phyloP scores from a whole-genome alignment of 2,797 vertebrate species.

The Pterois miles region DNA sequence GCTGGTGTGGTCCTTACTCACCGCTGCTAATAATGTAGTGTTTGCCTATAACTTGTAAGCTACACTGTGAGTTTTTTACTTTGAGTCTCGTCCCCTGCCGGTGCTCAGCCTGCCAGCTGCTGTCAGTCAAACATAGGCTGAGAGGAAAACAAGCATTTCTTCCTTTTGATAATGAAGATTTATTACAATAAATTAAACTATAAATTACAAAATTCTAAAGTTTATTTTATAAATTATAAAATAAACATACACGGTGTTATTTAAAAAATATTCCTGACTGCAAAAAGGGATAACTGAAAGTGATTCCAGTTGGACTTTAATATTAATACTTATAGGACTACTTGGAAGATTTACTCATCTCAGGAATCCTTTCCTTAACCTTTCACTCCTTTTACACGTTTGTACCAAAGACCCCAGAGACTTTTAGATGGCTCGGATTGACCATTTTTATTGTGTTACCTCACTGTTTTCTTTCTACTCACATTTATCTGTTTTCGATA shows the following conservation, averaged over 20 bases:
- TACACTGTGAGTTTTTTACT: not conserved
- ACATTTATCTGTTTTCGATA: conserved; percentile 69
- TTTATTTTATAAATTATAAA: too few species aligned
- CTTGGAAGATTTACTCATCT: not conserved
- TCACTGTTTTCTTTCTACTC: conserved; percentile 42
- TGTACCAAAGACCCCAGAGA: conserved; percentile 13
- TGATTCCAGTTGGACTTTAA: conserved; percentile 10
- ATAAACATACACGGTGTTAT: too few species aligned
- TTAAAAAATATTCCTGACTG: not conserved
- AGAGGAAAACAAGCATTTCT: not conserved
- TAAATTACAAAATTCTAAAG: too few species aligned
- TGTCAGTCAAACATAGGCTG: not conserved
- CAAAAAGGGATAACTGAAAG: not conserved
- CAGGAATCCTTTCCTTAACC: not conserved
- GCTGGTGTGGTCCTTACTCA: not conserved
- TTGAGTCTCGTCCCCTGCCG: not conserved
- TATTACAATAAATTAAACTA: not conserved
- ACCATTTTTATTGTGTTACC: conserved; percentile 39
- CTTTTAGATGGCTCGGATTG: conserved; percentile 14
- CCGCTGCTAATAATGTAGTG: not conserved
- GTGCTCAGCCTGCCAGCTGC: not conserved
- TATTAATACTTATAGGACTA: not conserved
- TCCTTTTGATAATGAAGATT: not conserved
- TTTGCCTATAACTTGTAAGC: not conserved
- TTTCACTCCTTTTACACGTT: conserved; percentile 20